Percentiles rank a stretch among this genome's conserved stretches.
phyloP scores from a whole-genome alignment of 2,797 vertebrate species.

The Muscicapa comitata region DNA sequence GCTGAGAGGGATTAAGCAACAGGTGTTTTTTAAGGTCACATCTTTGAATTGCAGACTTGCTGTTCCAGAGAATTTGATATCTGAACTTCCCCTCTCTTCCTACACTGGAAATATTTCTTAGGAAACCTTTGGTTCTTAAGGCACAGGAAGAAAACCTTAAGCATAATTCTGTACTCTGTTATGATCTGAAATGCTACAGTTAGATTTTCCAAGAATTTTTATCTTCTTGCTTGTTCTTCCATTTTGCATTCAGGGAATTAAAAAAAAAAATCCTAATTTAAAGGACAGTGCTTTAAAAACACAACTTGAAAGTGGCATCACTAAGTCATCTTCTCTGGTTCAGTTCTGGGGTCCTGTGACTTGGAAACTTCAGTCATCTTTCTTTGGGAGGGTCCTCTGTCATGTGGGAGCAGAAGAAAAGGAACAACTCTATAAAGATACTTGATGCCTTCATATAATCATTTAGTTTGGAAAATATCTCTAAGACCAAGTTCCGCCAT shows the following conservation, averaged over 20 bases:
- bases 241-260: background rate
- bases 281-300: background rate
- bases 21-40: constrained; percentile 49
- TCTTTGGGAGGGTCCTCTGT: background rate
- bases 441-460: background rate
- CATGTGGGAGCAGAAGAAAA: background rate
- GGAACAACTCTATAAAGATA: background rate
- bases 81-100: background rate
- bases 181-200: background rate
- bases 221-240: background rate
- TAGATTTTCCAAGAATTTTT: background rate
- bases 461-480: background rate
- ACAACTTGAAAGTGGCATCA: background rate
- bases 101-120: background rate
- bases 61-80: background rate
- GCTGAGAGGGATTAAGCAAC: constrained; percentile 43
- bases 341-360: background rate
- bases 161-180: fast-evolving
- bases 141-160: background rate
- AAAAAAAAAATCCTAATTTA: background rate
- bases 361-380: background rate
- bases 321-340: background rate
- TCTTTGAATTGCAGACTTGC: background rate
- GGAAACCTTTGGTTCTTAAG: background rate
- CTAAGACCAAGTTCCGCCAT: background rate